Evolutionary conservation across 2,113 vertebrate species (phyloP).

Genomic region (Ranitomeya variabilis): DNA sequence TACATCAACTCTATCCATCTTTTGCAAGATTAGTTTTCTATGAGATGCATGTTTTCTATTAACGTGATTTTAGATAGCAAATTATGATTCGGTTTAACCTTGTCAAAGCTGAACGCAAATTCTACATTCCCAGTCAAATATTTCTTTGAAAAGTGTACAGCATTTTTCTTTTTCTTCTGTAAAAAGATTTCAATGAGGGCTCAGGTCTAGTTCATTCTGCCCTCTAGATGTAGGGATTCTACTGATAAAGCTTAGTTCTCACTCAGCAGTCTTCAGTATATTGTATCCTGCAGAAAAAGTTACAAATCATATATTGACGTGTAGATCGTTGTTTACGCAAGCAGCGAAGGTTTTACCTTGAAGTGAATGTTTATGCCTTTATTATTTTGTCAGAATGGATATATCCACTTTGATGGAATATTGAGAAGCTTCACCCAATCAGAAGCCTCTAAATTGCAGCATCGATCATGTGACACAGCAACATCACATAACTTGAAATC

Average conservation of each 20-base stretch:
- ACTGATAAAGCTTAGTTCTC: neutral
- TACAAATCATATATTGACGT: neutral
- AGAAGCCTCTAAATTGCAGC: no score
- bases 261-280: neutral
- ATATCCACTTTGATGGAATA: no score
- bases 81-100: constrained; percentile 36
- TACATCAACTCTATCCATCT: constrained; percentile 51
- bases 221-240: neutral
- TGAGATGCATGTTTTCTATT: constrained; percentile 53
- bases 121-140: neutral
- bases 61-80: constrained; percentile 40
- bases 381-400: no score
- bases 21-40: constrained; percentile 55
- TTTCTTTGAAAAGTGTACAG: neutral
- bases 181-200: neutral
- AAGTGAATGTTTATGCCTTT: no score
- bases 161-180: neutral
- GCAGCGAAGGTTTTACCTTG: neutral
- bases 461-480: no score
- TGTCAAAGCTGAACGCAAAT: constrained; percentile 17
- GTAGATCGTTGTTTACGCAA: neutral
- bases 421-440: no score
- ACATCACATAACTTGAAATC: no score
- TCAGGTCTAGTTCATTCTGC: neutral
- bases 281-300: neutral